Percentiles rank a stretch among this genome's conserved stretches.
Evolutionary conservation across 2,797 vertebrate genomes (phyloP).

Genomic region (Todus mexicanus): DNA sequence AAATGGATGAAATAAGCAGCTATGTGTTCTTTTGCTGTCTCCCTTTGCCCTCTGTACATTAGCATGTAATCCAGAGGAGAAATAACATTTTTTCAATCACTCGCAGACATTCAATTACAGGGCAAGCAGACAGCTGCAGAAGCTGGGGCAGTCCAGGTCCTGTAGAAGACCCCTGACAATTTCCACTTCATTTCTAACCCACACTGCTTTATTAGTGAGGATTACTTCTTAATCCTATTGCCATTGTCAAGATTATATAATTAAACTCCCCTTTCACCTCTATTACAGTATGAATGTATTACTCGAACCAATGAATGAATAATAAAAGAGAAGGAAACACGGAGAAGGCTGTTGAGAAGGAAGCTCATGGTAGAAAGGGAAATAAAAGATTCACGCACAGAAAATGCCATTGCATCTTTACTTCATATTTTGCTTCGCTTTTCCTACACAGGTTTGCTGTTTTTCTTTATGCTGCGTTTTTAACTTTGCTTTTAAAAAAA

Average conservation of each 20-base stretch:
- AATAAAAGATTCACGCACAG: neutral
- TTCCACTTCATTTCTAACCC: conserved; percentile 84
- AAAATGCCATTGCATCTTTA: neutral
- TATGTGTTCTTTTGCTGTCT: conserved; percentile 84
- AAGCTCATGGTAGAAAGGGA: neutral
- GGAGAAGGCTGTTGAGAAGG: conserved; percentile 5
- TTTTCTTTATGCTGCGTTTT: neutral
- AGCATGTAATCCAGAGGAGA: conserved; percentile 88
- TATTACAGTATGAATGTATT: conserved; percentile 80
- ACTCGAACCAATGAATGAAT: conserved; percentile 65
- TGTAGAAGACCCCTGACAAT: conserved; percentile 78
- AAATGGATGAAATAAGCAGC: conserved; percentile 87
- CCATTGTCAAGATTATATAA: conserved; percentile 86
- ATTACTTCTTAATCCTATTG: conserved; percentile 88
- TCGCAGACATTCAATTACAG: conserved; percentile 89
- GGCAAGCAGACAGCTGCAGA: conserved; percentile 84
- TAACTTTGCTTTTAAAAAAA: neutral
- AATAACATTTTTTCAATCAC: conserved; percentile 90
- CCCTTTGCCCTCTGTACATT: conserved; percentile 82
- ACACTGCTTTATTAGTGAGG: conserved; percentile 86
- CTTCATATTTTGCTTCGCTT: conserved; percentile 11
- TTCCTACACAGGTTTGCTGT: neutral
- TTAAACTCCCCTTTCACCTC: conserved; percentile 81
- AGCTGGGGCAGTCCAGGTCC: conserved; percentile 74
- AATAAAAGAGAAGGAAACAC: conserved; percentile 49